phyloP scores from a whole-genome alignment of 2,797 vertebrate species.

The Sciaenops ocellatus region DNA sequence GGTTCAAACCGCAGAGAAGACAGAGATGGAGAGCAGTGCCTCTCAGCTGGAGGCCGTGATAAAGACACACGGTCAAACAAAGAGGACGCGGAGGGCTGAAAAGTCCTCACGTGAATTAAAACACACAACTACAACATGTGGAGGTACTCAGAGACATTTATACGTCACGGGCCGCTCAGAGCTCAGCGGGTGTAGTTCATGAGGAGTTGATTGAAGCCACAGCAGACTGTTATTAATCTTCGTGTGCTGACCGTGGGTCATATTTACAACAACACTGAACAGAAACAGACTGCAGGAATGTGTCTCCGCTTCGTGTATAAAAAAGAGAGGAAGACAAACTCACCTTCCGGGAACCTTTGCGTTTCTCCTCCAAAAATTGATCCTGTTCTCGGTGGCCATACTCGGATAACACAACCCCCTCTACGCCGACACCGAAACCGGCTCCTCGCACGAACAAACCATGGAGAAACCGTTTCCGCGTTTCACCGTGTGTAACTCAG shows the following conservation, averaged over 20 bases:
- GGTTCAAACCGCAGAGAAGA: slow-evolving; percentile 4
- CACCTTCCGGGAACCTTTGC: slow-evolving; percentile 95
- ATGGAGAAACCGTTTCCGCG: slow-evolving; percentile 34
- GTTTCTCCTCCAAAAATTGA: slow-evolving; percentile 96
- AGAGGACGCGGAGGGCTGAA: not conserved
- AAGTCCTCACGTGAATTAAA: not conserved
- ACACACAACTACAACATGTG: not conserved
- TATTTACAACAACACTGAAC: not conserved
- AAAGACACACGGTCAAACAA: not conserved
- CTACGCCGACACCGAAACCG: slow-evolving; percentile 52
- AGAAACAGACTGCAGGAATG: not conserved
- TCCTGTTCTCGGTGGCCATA: slow-evolving; percentile 94
- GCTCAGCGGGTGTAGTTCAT: not conserved
- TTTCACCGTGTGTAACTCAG: slow-evolving; percentile 8
- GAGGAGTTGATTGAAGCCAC: not conserved
- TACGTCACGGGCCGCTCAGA: no score
- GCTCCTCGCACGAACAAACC: slow-evolving; percentile 32
- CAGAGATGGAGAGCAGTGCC: slow-evolving; percentile 6
- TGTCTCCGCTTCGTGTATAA: not conserved
- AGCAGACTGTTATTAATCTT: not conserved
- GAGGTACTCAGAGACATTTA: not conserved
- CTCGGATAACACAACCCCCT: slow-evolving; percentile 63
- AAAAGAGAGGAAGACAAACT: slow-evolving; percentile 37
- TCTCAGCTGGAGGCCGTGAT: slow-evolving; percentile 1
- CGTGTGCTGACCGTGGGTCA: not conserved